Evolutionary conservation across 2,113 vertebrate species (phyloP).

Genomic region (Progne subis): DNA sequence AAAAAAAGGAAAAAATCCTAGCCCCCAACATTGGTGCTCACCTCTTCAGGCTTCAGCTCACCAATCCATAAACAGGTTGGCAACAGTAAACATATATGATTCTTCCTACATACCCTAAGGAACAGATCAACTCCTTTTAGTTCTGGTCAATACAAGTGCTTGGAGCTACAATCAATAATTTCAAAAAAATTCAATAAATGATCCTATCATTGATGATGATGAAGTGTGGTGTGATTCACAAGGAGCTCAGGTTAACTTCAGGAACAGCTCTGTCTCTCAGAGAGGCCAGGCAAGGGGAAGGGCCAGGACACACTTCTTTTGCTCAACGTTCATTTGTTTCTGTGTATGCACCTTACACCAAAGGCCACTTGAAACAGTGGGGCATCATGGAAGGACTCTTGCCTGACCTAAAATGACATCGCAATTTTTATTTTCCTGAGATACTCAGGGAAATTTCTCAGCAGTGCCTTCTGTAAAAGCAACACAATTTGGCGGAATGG

Average conservation of each 20-base stretch:
- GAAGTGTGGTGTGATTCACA: neutral
- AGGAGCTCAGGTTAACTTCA: neutral
- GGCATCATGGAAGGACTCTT: neutral
- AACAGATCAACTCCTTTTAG: neutral
- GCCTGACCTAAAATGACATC: neutral
- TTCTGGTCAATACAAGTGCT: neutral
- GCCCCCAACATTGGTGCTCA: neutral
- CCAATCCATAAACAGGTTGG: rapidly evolving
- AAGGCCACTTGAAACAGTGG: neutral
- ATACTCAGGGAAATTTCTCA: neutral
- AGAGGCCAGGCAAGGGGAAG: neutral
- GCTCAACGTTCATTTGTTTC: neutral
- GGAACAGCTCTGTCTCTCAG: neutral
- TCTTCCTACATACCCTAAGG: neutral
- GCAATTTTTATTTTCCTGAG: neutral
- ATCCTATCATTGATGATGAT: neutral
- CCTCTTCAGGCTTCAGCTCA: neutral
- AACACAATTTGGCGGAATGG: neutral
- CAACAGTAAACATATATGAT: rapidly evolving
- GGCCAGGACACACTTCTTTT: neutral
- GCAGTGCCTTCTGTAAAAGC: neutral
- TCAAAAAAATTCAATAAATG: neutral
- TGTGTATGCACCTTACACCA: neutral
- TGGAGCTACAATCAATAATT: rapidly evolving
- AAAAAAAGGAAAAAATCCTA: neutral